Conservation (phyloP, 1,140 invertebrate species). For the Argopecten irradians region DNA sequence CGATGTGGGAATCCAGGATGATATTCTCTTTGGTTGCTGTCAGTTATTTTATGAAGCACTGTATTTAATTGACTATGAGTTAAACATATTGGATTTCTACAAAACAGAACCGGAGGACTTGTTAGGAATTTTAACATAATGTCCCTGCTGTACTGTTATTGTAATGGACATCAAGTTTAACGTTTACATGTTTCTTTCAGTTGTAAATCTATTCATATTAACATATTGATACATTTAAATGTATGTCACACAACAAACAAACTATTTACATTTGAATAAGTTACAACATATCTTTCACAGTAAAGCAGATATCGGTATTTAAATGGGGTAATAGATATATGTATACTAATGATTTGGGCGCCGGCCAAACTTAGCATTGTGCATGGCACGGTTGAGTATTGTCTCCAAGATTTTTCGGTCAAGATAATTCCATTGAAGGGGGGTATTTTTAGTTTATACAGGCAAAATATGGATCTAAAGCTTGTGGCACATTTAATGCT, state of each 20-base stretch:
- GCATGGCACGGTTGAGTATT: neutral
- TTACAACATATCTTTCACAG: conserved; percentile 1
- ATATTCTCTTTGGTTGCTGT: neutral
- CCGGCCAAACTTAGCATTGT: neutral
- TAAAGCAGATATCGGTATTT: neutral
- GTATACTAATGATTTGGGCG: neutral
- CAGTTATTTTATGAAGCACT: neutral
- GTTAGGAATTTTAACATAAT: neutral
- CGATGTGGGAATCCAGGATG: neutral
- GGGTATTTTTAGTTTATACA: neutral
- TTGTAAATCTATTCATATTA: neutral
- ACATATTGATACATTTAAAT: conserved; percentile 18
- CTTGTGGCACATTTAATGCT: neutral
- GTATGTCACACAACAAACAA: neutral
- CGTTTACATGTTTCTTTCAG: neutral
- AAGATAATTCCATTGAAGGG: neutral
- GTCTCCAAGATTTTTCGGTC: neutral
- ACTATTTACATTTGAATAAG: conserved; percentile 2
- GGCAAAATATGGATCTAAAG: neutral
- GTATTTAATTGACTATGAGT: neutral
- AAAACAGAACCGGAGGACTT: neutral
- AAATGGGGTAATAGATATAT: neutral
- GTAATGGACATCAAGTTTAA: neutral
- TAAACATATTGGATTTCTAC: neutral
- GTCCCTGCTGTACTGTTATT: neutral